Base-by-base conservation (phyloP, 2,888 invertebrate species). In the Lutraria lutraria region DNA sequence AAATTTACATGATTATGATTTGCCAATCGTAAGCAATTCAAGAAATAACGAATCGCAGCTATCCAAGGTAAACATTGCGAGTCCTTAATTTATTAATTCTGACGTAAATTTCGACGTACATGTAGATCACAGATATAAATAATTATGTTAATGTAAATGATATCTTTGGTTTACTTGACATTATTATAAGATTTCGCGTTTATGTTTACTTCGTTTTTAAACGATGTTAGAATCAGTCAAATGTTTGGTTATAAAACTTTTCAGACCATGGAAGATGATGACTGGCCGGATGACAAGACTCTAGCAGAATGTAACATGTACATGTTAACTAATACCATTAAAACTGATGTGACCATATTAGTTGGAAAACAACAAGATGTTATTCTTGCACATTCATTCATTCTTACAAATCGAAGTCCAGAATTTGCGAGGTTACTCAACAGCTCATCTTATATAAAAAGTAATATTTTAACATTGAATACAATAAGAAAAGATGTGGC, bases 321-420 rank as follows among this genome's bases (percentile, higher is more conserved):
- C 76, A 92, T 92, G 92, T 54, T 92, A 68, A 80, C 80, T 63
- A 43, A 90, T 34, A 90, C 88, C 34, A 86, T 92, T 29, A 88
- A 72, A 31, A 88, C 89, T 90, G 92, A 92, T 89, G 91, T 92
- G 88, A 91, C 89, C 31, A 84, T 91, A 60, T 52, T 92, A n/a
- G 89, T 92, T 13, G 91, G 89, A 19, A 63, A 53, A 29, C 16
- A 29, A 83, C 19, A 88, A 29, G 90, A 89, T 16, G 87, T 53
- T 0, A 68, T 91, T 0, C 43, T 53, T 8, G 91, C 89, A 3
- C 92, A 92, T 63, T 88, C 85, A 21, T 92, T 80, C 83, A 81
- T 92, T 3, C 86, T 92, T 1, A 84, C 82, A 72, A 85, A 89
- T 16, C 86, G 92, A 25, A 92, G 86, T 53, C 68, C 84, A 53